These are phyloP conservation scores for Pristiophorus japonicus DNA, from an alignment of 2,113 vertebrate genomes.

Conservation along the genomic window DNA sequence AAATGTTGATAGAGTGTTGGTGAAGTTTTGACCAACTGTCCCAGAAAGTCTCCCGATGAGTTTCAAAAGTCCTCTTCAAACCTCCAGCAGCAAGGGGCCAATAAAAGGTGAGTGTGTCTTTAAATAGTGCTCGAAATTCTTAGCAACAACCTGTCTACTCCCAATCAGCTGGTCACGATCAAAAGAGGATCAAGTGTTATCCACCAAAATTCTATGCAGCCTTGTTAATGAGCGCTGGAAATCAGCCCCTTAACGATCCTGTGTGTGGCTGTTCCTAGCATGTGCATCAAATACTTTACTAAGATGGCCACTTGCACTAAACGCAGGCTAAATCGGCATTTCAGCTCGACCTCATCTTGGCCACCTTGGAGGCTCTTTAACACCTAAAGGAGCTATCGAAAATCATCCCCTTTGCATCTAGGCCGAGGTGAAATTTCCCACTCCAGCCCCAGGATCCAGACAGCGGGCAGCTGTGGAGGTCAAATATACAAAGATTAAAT, in stretches of 20 bases:
- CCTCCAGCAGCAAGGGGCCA: not conserved
- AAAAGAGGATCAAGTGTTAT: not conserved
- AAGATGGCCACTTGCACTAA: not conserved
- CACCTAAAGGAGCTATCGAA: not conserved
- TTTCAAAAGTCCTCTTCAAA: not conserved
- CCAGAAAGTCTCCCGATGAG: not conserved
- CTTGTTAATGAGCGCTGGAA: not conserved
- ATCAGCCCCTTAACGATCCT: not conserved
- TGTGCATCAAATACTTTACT: not conserved
- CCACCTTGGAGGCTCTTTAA: too few relatives aligned
- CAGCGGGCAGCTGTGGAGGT: not conserved
- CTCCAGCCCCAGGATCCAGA: not conserved
- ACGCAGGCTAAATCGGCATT: not conserved
- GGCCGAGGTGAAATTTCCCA: too few relatives aligned
- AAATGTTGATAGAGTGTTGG: not conserved
- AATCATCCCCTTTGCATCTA: not conserved
- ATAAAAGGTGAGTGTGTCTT: not conserved
- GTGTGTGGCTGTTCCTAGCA: not conserved
- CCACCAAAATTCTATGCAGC: not conserved
- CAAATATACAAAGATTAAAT: not conserved
- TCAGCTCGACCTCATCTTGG: not conserved
- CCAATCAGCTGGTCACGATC: not conserved
- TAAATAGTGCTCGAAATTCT: not conserved
- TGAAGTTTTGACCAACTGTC: not conserved
- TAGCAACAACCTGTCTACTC: not conserved